Evolutionary conservation across 2,113 vertebrate genomes (phyloP), one percentile per base, ranked within the genome.

Genomic region (Apodemus sylvaticus): DNA sequence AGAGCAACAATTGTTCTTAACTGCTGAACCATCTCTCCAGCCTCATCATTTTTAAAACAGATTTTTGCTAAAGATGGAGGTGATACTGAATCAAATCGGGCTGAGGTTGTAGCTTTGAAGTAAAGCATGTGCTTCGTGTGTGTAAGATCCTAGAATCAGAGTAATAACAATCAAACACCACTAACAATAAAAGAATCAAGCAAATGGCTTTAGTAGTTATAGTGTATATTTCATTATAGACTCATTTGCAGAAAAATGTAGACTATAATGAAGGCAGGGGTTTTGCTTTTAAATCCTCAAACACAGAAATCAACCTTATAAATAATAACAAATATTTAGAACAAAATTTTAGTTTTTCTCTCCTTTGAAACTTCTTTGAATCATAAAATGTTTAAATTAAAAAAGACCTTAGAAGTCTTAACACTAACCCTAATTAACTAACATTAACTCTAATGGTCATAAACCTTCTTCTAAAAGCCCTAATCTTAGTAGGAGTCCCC

Each of bases 401-500:
- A 86, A 90, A 79, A 96, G 62, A 94, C 13, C 34, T 95, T 82
- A 85, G 51, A 93, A 87, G 20, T 88, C 62, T 66, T 66, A 66
- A 64, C 62, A 29, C 62, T 26, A 64, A 64, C 26, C 62, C 62
- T 64, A 64, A 64, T 64, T 29, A 48, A 48, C 45, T 48, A 48
- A 48, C 1, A 3, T 24, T 26, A 64, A 64, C 26, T 9, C 62
- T 64, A 22, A 29, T 60, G 58, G 58, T 64, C 9, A 26, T 9
- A 64, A 64, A 64, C 26, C 26, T 64, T 29, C 9, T 26, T 64
- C 26, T 64, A 64, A 29, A 64, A 29, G 62, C 64, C 64, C 64
- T 31, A 31, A 66, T 66, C 64, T 66, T 66, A 31, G 64, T 31
- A 29, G 64, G 64, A 31, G 29, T 66, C 29, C 64, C 29, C 64